Evolutionary conservation across 2,888 invertebrate genomes (phyloP).

Genomic region (Hoplodrina ambigua): DNA sequence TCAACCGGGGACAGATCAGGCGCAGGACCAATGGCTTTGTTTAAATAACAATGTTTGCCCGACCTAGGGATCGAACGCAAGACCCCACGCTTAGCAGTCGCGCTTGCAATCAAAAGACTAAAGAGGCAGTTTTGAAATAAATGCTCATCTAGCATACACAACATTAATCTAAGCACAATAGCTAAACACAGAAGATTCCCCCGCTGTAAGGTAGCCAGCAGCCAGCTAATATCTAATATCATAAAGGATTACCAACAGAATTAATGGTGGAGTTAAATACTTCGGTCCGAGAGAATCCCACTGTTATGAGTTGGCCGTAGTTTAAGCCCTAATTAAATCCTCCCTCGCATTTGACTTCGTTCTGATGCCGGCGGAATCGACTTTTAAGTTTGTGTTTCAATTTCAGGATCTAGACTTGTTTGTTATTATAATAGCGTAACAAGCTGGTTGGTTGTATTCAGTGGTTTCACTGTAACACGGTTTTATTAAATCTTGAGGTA

Average conservation of each 20-base stretch:
- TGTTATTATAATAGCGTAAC: slow-evolving; percentile 12
- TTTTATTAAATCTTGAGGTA: slow-evolving; percentile 19
- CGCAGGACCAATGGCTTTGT: too few relatives aligned
- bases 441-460: slow-evolving; percentile 4
- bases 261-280: slow-evolving; percentile 59
- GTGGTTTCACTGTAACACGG: neutral
- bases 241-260: slow-evolving; percentile 53
- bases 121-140: neutral
- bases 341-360: slow-evolving; percentile 53
- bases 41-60: too few relatives aligned
- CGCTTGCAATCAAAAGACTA: too few relatives aligned
- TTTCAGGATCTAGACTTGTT: slow-evolving; percentile 31
- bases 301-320: slow-evolving; percentile 58
- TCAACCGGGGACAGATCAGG: too few relatives aligned
- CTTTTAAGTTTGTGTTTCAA: slow-evolving; percentile 45
- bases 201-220: neutral
- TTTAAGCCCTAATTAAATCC: slow-evolving; percentile 60
- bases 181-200: slow-evolving; percentile 16
- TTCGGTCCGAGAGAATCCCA: slow-evolving; percentile 44
- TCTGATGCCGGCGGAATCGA: slow-evolving; percentile 22
- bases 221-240: slow-evolving; percentile 51
- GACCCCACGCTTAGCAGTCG: too few relatives aligned
- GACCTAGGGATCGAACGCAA: too few relatives aligned
- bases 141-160: neutral
- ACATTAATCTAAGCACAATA: neutral